Percentiles rank a stretch among this genome's conserved stretches.
These are phyloP conservation scores for Corythornis madagascariensis DNA, from an alignment of 2,113 vertebrate species.

Conservation along the genomic window DNA sequence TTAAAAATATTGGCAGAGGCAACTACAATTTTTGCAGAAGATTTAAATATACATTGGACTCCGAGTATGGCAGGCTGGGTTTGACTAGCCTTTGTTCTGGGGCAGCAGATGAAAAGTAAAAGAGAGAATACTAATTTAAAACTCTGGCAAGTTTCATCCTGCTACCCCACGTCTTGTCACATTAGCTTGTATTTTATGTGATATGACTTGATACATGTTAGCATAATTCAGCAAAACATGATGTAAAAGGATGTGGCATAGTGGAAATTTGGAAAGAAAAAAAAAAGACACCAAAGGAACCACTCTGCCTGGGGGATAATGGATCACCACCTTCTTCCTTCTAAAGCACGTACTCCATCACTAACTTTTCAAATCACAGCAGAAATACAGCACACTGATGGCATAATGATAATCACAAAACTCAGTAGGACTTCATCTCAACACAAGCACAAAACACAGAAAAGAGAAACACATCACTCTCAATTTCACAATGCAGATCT, in stretches of 20 bases:
- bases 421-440: not conserved
- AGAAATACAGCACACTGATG: not conserved
- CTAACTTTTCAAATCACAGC: not conserved
- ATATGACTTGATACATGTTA: not conserved
- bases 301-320: not conserved
- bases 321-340: not conserved
- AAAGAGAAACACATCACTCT: not conserved
- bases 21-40: not conserved
- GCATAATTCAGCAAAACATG: constrained; percentile 2
- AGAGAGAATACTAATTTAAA: not conserved
- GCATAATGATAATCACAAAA: not conserved
- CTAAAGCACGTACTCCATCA: not conserved
- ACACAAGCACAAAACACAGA: not conserved
- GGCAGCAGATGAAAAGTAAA: not conserved
- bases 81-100: not conserved
- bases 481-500: not conserved
- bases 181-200: not conserved
- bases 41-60: not conserved
- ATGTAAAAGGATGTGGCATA: not conserved
- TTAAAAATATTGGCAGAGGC: not conserved
- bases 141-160: not conserved
- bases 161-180: not conserved
- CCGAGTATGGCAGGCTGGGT: not conserved
- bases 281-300: not conserved
- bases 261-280: not conserved